Percentiles rank a stretch among this genome's conserved stretches.
Conservation (phyloP, 2,888 invertebrate genomes). For the Panopea generosa region DNA sequence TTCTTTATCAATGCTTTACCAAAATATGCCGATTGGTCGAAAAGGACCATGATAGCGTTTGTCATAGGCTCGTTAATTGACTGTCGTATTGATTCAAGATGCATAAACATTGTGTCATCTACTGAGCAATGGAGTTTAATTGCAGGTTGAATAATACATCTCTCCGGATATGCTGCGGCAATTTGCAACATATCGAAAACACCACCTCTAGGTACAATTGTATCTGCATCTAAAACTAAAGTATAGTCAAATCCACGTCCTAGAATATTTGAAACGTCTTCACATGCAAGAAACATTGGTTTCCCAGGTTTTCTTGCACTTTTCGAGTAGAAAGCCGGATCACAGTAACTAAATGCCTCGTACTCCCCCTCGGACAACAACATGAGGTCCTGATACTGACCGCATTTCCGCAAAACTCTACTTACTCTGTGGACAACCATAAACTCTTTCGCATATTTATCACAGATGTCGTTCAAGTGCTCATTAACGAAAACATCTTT, state of each 20-base stretch:
- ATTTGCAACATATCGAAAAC: slow-evolving; percentile 72
- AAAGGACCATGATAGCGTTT: slow-evolving; percentile 71
- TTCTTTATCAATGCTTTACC: slow-evolving; percentile 80
- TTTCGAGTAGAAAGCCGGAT: neutral
- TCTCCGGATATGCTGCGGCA: slow-evolving; percentile 77
- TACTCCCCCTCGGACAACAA: slow-evolving; percentile 40
- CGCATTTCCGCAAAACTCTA: slow-evolving; percentile 47
- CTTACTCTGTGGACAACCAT: slow-evolving; percentile 53
- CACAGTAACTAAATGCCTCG: slow-evolving; percentile 39
- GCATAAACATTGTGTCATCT: slow-evolving; percentile 78
- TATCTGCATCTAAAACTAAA: slow-evolving; percentile 78
- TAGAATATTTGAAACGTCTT: too few relatives aligned
- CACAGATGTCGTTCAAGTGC: slow-evolving; percentile 20
- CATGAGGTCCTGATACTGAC: slow-evolving; percentile 61
- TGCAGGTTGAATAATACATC: slow-evolving; percentile 78
- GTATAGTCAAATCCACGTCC: slow-evolving; percentile 74
- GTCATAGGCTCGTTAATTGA: slow-evolving; percentile 77
- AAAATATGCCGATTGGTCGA: slow-evolving; percentile 76
- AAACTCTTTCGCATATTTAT: slow-evolving; percentile 22
- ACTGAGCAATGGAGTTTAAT: slow-evolving; percentile 70
- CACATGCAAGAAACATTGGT: too few relatives aligned
- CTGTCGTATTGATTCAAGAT: slow-evolving; percentile 76
- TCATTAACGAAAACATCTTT: neutral
- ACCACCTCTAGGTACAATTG: slow-evolving; percentile 69
- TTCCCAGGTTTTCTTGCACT: too few relatives aligned